Evolutionary conservation across 2,113 vertebrate species (phyloP), one percentile per base, ranked within the genome.

Genomic region (Lates calcarifer): DNA sequence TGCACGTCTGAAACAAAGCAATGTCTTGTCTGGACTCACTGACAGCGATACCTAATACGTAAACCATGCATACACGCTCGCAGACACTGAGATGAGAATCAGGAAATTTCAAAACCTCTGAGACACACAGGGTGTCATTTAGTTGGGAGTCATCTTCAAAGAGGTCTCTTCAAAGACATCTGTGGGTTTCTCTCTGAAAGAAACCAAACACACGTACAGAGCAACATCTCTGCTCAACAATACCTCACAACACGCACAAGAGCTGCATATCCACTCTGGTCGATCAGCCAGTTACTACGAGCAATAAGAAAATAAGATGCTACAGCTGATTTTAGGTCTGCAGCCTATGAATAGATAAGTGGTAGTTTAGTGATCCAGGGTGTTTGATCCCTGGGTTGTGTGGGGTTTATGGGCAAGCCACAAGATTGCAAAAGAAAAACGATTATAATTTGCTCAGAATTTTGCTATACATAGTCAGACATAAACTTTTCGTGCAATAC

Each of bases 271-370:
- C 5, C 13, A 67, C 20, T 37, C 18, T 24, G 61, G 35, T 74
- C 0, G 57, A 41, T 20, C 60, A 37, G 24, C 10, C 68, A 63
- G 20, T 78, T 5, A 69, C 76, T 57, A 58, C 55, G 29, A 62
- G 75, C 17, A 37, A 57, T 41, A 66, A 65, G 56, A 66, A 86
- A 86, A 87, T 51, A 76, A 85, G 33, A 86, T 60, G 49, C 78
- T 68, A 13, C 41, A 55, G 64, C 69, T 74, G 65, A 79, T 87
- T 90, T 84, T 81, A 84, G 72, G 49, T 74, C 79, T 80, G 7
- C 47, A 62, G 72, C 53, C 83, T 77, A 73, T 78, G 45, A 79
- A 90, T 84, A 84, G 82, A 84, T 86, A 90, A 91, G 88, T 89
- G 11, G 22, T 75, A 57, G 79, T 81, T 79, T 53, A 43, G 79